Evolutionary conservation across 2,888 invertebrate genomes (phyloP).

Genomic region (Hylaea fasciaria): DNA sequence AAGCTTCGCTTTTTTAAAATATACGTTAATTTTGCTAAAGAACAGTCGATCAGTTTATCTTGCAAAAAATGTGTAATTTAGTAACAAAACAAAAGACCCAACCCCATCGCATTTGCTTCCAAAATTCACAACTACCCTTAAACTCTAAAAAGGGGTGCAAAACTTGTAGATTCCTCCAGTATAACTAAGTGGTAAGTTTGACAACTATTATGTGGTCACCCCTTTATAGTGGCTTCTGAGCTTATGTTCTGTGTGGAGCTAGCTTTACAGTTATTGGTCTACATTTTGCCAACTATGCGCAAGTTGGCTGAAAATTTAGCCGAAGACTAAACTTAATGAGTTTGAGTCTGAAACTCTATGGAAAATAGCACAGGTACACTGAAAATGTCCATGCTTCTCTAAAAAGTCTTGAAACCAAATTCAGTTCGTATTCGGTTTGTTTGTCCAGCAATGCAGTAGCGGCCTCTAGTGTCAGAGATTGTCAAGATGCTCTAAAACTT

Average conservation of each 20-base stretch:
- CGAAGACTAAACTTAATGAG: slow-evolving; percentile 4
- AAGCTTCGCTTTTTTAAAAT: no score
- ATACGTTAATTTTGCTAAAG: no score
- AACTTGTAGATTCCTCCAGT: slow-evolving; percentile 53
- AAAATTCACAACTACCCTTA: slow-evolving; percentile 37
- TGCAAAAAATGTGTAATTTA: not conserved
- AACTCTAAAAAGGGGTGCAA: slow-evolving; percentile 42
- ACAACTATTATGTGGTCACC: slow-evolving; percentile 49
- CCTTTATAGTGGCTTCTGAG: slow-evolving; percentile 45
- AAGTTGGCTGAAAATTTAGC: slow-evolving; percentile 16
- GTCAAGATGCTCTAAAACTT: no score
- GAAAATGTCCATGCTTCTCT: no score
- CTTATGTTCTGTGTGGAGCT: slow-evolving; percentile 33
- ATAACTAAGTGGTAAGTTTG: slow-evolving; percentile 48
- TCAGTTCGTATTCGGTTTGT: no score
- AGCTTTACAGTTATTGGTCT: slow-evolving; percentile 21
- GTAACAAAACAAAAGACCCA: not conserved
- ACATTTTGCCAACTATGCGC: slow-evolving; percentile 22
- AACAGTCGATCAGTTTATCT: no score
- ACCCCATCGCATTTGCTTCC: slow-evolving; percentile 45
- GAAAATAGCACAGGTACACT: not conserved
- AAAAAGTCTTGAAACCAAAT: no score
- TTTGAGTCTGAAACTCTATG: not conserved
- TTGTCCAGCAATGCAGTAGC: no score
- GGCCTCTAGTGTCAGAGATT: no score